Evolutionary conservation across 2,797 vertebrate species (phyloP), one percentile per base, ranked within the genome.

Genomic region (Gymnothorax javanicus): DNA sequence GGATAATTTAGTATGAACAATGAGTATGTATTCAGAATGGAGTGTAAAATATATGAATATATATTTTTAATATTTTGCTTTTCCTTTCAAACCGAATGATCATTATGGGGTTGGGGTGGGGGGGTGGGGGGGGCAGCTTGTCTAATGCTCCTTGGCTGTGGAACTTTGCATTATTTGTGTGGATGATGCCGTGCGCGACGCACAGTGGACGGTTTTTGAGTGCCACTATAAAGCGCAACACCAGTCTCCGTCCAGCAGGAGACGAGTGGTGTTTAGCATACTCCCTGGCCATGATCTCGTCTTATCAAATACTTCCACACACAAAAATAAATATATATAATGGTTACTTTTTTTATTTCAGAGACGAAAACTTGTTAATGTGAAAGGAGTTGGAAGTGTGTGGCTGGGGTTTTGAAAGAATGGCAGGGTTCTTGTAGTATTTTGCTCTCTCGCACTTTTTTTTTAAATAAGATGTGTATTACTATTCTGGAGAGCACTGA

Each of bases 1-100:
- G 92, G 90, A 92, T 92, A 93, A 94, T 93, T 94, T 93, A 93
- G 92, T 92, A 92, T 90, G 94, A 93, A 94, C 93, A 91, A 93
- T 94, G 75, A 54, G 75, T 77, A 93, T 93, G 92, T 94, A 92
- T 94, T 91, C 94, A 91, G 93, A 91, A 89, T 89, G 89, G 89
- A 93, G 90, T 95, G 94, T 95, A 94, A 93, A 94, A 59, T 95
- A 94, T 91, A 87, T 88, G 25, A 95, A 94, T 91, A 87, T 89
- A 93, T 83, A 84, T 84, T 69, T 67, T 56, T 58, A 54, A 54
- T 86, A 73, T 81, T 77, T 77, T 33, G 54, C 25, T 58, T 58
- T 23, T 27, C 27, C 52, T 54, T 85, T 57, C n/a, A n/a, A 91
- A 91, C 91, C 87, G 92, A 89, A 93, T 90, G 91, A 62, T 93